These are phyloP conservation scores for Hexactinellida sp. DNA, from an alignment of 37 sponge, comb jelly and placozoan species.

Conservation along the genomic window DNA sequence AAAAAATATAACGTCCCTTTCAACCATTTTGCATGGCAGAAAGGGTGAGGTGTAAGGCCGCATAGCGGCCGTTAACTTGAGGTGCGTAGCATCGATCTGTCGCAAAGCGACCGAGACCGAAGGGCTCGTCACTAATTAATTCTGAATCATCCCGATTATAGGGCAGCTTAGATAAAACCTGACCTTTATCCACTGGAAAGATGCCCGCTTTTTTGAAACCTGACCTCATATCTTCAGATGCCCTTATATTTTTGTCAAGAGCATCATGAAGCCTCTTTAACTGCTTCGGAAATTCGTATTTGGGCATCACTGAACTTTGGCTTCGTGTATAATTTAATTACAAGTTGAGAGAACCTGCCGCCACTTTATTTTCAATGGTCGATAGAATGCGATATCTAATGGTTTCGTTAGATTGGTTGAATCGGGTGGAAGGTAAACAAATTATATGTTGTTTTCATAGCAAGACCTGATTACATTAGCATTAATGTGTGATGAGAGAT, in stretches of 20 bases:
- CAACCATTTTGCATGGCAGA: too few relatives aligned
- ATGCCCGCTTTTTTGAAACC: not conserved
- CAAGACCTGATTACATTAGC: not conserved
- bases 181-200: not conserved
- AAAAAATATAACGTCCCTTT: too few relatives aligned
- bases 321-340: not conserved
- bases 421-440: not conserved
- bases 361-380: not conserved
- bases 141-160: not conserved
- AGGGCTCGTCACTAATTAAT: too few relatives aligned
- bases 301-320: not conserved
- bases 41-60: too few relatives aligned
- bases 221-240: not conserved
- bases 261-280: not conserved
- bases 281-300: not conserved
- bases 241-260: not conserved
- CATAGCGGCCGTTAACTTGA: too few relatives aligned
- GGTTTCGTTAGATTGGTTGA: not conserved
- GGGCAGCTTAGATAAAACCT: not conserved
- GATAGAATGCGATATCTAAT: not conserved
- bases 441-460: not conserved
- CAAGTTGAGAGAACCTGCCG: not conserved
- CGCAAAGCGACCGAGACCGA: too few relatives aligned
- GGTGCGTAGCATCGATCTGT: too few relatives aligned
- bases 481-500: not conserved